These are phyloP conservation scores for Coelopa frigida DNA, from an alignment of 1,140 invertebrate genomes.

Conservation along the genomic window DNA sequence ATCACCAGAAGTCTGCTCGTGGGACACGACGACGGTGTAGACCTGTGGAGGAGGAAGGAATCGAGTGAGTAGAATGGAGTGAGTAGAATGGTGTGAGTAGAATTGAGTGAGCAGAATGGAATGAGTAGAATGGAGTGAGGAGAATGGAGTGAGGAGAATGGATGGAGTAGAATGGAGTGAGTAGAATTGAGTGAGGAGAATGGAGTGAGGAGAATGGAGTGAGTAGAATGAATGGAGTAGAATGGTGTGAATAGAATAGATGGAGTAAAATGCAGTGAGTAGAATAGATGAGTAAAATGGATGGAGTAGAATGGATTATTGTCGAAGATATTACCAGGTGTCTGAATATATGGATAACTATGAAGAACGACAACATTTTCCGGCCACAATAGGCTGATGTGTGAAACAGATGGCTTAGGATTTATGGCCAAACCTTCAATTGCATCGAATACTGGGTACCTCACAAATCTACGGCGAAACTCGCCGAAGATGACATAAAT, in stretches of 20 bases:
- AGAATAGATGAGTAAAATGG: too few relatives aligned
- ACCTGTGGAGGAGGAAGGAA: slow-evolving; percentile 52
- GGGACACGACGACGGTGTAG: slow-evolving; percentile 85
- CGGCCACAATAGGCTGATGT: too few relatives aligned
- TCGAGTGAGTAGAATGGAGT: not conserved
- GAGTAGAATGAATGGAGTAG: slow-evolving; percentile 24
- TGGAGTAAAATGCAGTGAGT: slow-evolving; percentile 25
- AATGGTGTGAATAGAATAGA: slow-evolving; percentile 14
- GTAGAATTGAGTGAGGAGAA: slow-evolving; percentile 22
- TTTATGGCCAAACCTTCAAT: too few relatives aligned
- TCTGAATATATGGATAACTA: too few relatives aligned
- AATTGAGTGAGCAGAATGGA: not conserved
- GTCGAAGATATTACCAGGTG: too few relatives aligned
- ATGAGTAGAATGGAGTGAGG: slow-evolving; percentile 20
- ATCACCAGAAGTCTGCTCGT: slow-evolving; percentile 74
- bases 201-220: slow-evolving; percentile 15
- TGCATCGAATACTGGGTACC: too few relatives aligned
- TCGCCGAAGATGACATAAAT: too few relatives aligned
- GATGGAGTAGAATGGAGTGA: slow-evolving; percentile 18
- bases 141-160: slow-evolving; percentile 21
- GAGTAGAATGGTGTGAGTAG: not conserved
- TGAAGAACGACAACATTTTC: too few relatives aligned
- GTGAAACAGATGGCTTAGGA: too few relatives aligned
- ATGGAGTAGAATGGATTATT: too few relatives aligned
- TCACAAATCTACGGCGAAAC: too few relatives aligned